Evolutionary conservation across 2,888 invertebrate species (phyloP).

Genomic region (Punctoribates punctum): DNA sequence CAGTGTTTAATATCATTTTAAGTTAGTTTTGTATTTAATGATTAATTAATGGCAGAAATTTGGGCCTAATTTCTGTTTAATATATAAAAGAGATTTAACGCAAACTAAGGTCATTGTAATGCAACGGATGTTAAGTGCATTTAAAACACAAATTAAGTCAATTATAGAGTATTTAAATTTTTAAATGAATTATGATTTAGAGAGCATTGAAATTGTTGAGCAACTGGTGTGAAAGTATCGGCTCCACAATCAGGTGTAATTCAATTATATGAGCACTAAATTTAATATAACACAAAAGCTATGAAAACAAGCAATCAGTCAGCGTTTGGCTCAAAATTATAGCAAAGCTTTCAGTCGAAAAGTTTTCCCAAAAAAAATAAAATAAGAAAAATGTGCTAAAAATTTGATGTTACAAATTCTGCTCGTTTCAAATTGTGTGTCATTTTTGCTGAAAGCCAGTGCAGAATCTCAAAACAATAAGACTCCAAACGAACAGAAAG

Average conservation of each 20-base stretch:
- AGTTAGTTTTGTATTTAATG: not conserved
- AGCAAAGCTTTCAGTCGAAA: too few species aligned
- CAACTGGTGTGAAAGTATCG: conserved; percentile 32
- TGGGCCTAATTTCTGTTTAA: not conserved
- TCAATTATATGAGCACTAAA: conserved; percentile 25
- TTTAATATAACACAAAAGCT: conserved; percentile 25
- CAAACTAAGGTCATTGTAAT: not conserved
- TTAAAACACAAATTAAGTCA: conserved; percentile 25
- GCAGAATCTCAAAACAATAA: not conserved
- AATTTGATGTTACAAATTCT: too few species aligned
- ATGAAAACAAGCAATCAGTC: conserved; percentile 14
- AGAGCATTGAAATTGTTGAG: conserved; percentile 13
- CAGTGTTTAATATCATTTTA: not conserved
- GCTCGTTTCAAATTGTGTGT: not conserved
- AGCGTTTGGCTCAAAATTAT: too few species aligned
- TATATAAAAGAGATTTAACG: not conserved
- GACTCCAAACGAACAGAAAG: not conserved
- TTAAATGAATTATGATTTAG: conserved; percentile 15
- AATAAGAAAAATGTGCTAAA: too few species aligned
- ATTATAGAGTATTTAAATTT: conserved; percentile 24
- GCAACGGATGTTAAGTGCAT: not conserved
- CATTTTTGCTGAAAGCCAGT: not conserved
- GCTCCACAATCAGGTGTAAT: conserved; percentile 21
- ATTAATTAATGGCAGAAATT: not conserved
- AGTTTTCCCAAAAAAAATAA: too few species aligned